These are phyloP conservation scores for Caenorhabditis tropicalis DNA, from an alignment of 1,140 invertebrate species.

Conservation along the genomic window DNA sequence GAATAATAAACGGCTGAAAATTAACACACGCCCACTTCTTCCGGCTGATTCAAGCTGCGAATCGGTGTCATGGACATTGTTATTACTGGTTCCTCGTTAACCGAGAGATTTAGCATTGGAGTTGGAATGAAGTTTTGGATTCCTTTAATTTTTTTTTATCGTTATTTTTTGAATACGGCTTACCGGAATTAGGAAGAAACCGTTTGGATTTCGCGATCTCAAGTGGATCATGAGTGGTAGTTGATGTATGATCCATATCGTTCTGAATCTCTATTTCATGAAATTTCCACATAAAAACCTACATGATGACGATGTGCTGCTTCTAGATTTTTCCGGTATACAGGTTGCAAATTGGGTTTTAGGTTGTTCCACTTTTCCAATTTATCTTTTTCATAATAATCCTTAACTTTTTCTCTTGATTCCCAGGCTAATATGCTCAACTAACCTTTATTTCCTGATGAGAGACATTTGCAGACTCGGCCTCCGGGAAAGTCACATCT, in stretches of 20 bases:
- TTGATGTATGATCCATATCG: background rate
- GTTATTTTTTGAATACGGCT: background rate
- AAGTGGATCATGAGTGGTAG: background rate
- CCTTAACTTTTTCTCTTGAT: background rate
- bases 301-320: background rate
- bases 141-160: background rate
- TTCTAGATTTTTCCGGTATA: background rate
- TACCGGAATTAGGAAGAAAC: background rate
- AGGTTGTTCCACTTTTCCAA: background rate
- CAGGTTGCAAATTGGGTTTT: background rate
- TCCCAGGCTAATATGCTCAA: background rate
- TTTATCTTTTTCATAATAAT: constrained; percentile 20
- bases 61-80: constrained; percentile 32
- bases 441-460: constrained; percentile 18
- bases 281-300: background rate
- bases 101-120: background rate
- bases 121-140: background rate
- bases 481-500: background rate
- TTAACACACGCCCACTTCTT: background rate
- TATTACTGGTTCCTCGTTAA: constrained; percentile 1
- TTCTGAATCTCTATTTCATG: too few species aligned
- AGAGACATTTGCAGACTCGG: background rate
- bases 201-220: background rate
- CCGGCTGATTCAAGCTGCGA: background rate
- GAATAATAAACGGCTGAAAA: background rate